phyloP scores from a whole-genome alignment of 2,113 vertebrate genomes.

The Actenoides hombroni region DNA sequence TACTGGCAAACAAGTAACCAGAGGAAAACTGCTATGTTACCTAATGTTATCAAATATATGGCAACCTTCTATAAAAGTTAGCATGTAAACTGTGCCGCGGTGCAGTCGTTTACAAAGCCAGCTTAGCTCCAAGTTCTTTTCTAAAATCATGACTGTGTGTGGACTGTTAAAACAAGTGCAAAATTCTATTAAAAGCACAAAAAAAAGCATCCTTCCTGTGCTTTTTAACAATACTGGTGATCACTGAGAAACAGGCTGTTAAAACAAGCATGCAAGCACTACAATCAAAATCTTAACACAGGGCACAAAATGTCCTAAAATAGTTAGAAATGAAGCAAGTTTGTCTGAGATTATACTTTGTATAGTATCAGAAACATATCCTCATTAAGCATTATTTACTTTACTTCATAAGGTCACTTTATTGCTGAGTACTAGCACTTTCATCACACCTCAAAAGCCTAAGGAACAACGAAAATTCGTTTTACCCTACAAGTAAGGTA shows the following conservation, averaged over 20 bases:
- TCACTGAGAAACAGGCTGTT: slow-evolving; percentile 49
- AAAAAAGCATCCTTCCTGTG: slow-evolving; percentile 32
- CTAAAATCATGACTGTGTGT: neutral
- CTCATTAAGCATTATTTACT: slow-evolving; percentile 40
- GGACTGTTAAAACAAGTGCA: slow-evolving; percentile 21
- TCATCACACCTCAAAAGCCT: slow-evolving; percentile 69
- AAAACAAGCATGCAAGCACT: slow-evolving; percentile 37
- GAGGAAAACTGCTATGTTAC: slow-evolving; percentile 30
- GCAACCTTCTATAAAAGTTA: slow-evolving; percentile 26
- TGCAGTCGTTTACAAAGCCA: slow-evolving; percentile 3
- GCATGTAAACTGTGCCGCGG: neutral
- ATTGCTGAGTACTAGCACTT: slow-evolving; percentile 67
- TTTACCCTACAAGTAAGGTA: slow-evolving; percentile 52
- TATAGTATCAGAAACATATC: slow-evolving; percentile 48
- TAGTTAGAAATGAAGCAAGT: slow-evolving; percentile 35
- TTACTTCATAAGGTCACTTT: slow-evolving; percentile 48
- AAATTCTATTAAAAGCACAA: slow-evolving; percentile 4
- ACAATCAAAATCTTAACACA: slow-evolving; percentile 41
- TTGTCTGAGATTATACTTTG: slow-evolving; percentile 37
- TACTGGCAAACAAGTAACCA: slow-evolving; percentile 27
- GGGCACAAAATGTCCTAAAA: slow-evolving; percentile 27
- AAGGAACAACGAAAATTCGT: slow-evolving; percentile 50
- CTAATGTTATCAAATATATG: slow-evolving; percentile 28
- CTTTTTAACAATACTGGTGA: slow-evolving; percentile 19
- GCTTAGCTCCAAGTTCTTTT: neutral